A percentile compares a stretch with the other conserved stretches of the same genome.
These are phyloP conservation scores for Melanocharis versteri DNA, from an alignment of 2,113 vertebrate genomes.

Conservation along the genomic window DNA sequence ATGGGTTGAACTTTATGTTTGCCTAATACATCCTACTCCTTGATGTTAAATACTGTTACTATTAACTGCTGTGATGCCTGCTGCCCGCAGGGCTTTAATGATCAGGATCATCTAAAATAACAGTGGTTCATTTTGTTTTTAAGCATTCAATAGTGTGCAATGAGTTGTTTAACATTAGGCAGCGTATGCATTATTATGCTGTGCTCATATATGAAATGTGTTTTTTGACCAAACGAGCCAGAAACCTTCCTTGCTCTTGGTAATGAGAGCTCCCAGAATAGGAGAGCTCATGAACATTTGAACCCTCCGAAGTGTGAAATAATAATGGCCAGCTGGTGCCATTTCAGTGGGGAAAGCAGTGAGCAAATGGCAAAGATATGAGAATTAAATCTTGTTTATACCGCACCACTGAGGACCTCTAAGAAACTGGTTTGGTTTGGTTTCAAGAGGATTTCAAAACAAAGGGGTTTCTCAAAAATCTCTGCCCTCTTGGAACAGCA, in stretches of 20 bases:
- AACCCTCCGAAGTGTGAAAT: slow-evolving; percentile 27
- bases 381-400: not conserved
- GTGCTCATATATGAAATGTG: not conserved
- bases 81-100: not conserved
- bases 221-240: not conserved
- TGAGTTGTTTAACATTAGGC: not conserved
- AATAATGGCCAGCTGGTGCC: slow-evolving; percentile 32
- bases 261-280: not conserved
- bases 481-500: not conserved
- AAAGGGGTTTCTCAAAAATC: slow-evolving; percentile 8
- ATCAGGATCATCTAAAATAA: not conserved
- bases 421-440: not conserved
- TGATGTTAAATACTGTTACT: not conserved
- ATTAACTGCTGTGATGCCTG: slow-evolving; percentile 15
- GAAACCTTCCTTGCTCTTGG: not conserved
- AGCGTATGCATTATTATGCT: not conserved
- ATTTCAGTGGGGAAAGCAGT: not conserved
- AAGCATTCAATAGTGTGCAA: not conserved
- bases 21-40: not conserved
- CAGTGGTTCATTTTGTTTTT: not conserved
- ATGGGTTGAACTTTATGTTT: not conserved
- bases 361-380: slow-evolving; percentile 2
- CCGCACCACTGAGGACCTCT: not conserved
- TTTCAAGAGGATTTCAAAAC: slow-evolving; percentile 30
- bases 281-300: not conserved